Conservation (phyloP, 1,140 invertebrate species). For the Cephus cinctus region DNA sequence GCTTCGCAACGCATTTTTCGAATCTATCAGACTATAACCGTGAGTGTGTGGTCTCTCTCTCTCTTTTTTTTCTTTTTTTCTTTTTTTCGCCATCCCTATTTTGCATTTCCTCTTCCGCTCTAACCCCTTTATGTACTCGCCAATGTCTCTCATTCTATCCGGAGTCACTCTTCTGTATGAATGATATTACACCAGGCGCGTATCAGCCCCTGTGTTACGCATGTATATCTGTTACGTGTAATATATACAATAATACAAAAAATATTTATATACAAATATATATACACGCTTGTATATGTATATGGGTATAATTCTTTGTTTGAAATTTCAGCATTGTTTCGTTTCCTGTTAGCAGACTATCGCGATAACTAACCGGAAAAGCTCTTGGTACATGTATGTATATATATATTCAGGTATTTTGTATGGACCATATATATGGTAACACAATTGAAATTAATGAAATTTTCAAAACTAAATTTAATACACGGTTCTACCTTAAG, state of each 20-base stretch:
- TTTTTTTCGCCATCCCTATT: no score
- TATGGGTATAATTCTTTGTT: no score
- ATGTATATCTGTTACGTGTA: no score
- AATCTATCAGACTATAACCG: conserved; percentile 29
- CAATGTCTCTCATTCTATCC: conserved; percentile 27
- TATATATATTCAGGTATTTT: no score
- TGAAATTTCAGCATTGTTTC: conserved; percentile 34
- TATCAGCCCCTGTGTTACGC: no score
- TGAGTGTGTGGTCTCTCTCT: conserved; percentile 3
- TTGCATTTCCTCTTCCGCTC: conserved; percentile 11
- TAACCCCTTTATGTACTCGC: conserved; percentile 18
- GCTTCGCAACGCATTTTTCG: conserved; percentile 29
- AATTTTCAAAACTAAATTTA: no score
- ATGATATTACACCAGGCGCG: conserved; percentile 29
- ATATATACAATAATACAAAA: conserved; percentile 10
- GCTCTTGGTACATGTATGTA: no score
- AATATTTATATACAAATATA: conserved; percentile 5
- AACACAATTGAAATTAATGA: no score
- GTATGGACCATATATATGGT: no score
- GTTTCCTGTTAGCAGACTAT: conserved; percentile 32
- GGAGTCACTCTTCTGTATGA: no score
- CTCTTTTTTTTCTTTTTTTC: conserved; percentile 10
- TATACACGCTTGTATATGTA: conserved; percentile 11
- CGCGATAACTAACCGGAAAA: conserved; percentile 36
- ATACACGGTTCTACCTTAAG: no score